Evolutionary conservation across 1,140 invertebrate species (phyloP), one percentile per base, ranked within the genome.

Genomic region (Trissolcus basalis): DNA sequence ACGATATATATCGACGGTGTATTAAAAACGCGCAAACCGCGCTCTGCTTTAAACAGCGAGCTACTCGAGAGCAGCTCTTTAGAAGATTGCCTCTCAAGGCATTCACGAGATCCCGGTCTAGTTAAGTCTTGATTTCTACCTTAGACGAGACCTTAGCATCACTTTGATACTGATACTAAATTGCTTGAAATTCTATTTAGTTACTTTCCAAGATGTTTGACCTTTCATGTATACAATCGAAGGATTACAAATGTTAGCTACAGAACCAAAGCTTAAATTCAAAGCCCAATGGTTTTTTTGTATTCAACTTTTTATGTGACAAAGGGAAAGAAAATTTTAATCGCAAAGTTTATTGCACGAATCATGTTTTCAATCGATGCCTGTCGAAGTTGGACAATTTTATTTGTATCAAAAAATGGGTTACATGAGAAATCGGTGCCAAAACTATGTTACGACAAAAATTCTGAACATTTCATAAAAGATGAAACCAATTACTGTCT

Each of bases 21-120:
- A 68, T 68, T 74, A 56, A 68, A 67, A 74, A 68, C 43, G 67
- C 15, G 45, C 51, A 63, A 65, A 68, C 58, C 63, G 63, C 63
- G 19, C 19, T 27, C 63, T 63, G 19, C 56, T 64, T 75, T 53
- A 69, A 75, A 69, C 72, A 75, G 58, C 19, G 19, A 63, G 12
- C 47, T 68, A n/a, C 43, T 74, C 9, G 56, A 68, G 59, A 64
- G 64, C 14, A 68, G 71, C 63, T 74, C 63, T 74, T 74, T 74
- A 63, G 56, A 14, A 74, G 45, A 74, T 74, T 74, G 63, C 63
- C 67, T 68, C 56, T 74, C 47, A 68, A 68, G 71, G 61, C 63
- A 61, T 67, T 74, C 56, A 60, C 51, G 16, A 14, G 45, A 60
- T 73, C 16, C 49, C 14, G 12, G 45, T 73, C 47, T 47, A 59